A percentile compares a stretch with the other conserved stretches of the same genome.
Evolutionary conservation across 2,888 invertebrate species (phyloP).

Genomic region (Mythimna albipuncta): DNA sequence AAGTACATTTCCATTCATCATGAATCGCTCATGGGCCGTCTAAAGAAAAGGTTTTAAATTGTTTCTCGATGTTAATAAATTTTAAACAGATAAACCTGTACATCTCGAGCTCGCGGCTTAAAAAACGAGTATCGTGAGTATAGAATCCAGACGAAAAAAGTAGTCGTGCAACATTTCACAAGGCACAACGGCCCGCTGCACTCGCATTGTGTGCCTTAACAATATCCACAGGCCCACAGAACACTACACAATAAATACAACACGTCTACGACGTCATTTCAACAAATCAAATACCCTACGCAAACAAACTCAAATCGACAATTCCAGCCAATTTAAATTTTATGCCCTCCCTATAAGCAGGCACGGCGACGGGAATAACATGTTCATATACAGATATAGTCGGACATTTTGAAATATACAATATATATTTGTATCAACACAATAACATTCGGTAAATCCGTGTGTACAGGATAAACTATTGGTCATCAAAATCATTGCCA

Average conservation of each 20-base stretch:
- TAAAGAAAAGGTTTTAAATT: slow-evolving; percentile 89
- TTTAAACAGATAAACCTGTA: slow-evolving; percentile 91
- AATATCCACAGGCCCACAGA: slow-evolving; percentile 85
- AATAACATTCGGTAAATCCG: slow-evolving; percentile 39
- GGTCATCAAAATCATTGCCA: slow-evolving; percentile 29
- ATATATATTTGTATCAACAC: slow-evolving; percentile 36
- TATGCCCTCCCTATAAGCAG: slow-evolving; percentile 75
- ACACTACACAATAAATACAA: slow-evolving; percentile 85
- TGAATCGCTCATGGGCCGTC: slow-evolving; percentile 84
- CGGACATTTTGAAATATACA: slow-evolving; percentile 46
- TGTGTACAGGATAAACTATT: slow-evolving; percentile 33
- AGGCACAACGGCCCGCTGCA: slow-evolving; percentile 90
- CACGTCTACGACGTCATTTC: slow-evolving; percentile 84
- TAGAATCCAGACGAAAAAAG: slow-evolving; percentile 91
- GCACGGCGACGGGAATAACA: slow-evolving; percentile 68
- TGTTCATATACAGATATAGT: slow-evolving; percentile 61
- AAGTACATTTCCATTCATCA: slow-evolving; percentile 84
- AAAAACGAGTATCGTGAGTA: slow-evolving; percentile 89
- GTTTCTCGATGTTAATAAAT: slow-evolving; percentile 91
- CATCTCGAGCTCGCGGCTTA: slow-evolving; percentile 89
- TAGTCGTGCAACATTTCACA: slow-evolving; percentile 91
- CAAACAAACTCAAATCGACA: slow-evolving; percentile 84
- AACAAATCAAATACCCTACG: slow-evolving; percentile 86
- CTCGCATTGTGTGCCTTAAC: slow-evolving; percentile 89
- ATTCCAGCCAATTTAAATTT: slow-evolving; percentile 85